A percentile compares a stretch with the other conserved stretches of the same genome.
phyloP scores from a whole-genome alignment of 1,140 invertebrate genomes.

The Neelides sp. region DNA sequence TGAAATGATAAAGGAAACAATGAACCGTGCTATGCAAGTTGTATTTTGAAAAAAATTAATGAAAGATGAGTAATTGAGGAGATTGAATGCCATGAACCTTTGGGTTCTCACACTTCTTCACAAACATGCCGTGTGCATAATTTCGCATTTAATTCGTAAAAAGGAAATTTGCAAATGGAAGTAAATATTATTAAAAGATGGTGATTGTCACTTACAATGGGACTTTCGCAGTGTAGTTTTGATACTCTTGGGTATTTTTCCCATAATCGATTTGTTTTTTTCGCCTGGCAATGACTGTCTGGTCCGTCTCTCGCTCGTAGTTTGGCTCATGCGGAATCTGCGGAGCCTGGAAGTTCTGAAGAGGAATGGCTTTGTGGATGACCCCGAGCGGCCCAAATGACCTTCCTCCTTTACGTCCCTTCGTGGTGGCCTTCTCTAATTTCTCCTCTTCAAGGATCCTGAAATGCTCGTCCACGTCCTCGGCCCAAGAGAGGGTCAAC shows the following conservation, averaged over 20 bases:
- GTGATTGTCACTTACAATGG: constrained; percentile 54
- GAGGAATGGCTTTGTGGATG: too few relatives aligned
- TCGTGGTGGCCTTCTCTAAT: too few relatives aligned
- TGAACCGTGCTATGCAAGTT: background rate
- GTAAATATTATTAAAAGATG: background rate
- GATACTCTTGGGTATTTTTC: constrained; percentile 81
- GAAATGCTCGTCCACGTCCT: too few relatives aligned
- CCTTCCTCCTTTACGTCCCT: too few relatives aligned
- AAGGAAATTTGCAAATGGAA: constrained; percentile 4
- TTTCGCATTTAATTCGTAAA: background rate
- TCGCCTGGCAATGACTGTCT: constrained; percentile 53
- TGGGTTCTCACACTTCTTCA: constrained; percentile 8
- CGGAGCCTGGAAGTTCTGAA: background rate
- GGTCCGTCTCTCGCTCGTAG: constrained; percentile 50
- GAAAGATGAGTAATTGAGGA: background rate
- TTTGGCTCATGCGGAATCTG: background rate
- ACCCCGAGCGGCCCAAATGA: too few relatives aligned
- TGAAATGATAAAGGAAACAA: too few relatives aligned
- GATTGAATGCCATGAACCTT: background rate
- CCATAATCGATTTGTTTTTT: constrained; percentile 92
- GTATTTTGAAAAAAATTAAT: too few relatives aligned
- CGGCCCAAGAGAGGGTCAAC: too few relatives aligned
- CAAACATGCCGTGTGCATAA: constrained; percentile 8
- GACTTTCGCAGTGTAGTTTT: constrained; percentile 56
- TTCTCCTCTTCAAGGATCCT: too few relatives aligned